Evolutionary conservation across 2,888 invertebrate species (phyloP).

Genomic region (Allacma fusca): DNA sequence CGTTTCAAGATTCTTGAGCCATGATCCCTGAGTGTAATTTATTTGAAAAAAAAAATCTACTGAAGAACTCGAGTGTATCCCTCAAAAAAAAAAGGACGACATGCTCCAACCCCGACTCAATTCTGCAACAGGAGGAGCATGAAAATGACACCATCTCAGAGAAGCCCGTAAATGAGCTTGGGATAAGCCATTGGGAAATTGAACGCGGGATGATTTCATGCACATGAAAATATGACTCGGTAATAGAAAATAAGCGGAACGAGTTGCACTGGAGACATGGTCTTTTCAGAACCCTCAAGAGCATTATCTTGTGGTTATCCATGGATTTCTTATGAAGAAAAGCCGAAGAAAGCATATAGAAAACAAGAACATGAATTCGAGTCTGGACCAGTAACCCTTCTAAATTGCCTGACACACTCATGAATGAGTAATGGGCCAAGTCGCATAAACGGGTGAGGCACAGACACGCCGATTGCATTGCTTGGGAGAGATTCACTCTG

Average conservation of each 20-base stretch:
- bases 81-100: not conserved
- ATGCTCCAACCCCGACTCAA: not conserved
- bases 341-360: not conserved
- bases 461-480: not conserved
- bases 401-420: constrained; percentile 42
- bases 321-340: not conserved
- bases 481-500: not conserved
- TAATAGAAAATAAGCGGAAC: not conserved
- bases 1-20: not conserved
- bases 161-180: constrained; percentile 8
- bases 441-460: not conserved
- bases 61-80: not conserved
- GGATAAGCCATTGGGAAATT: constrained; percentile 11
- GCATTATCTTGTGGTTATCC: not conserved
- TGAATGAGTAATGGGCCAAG: constrained; percentile 40
- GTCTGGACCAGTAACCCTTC: constrained; percentile 27
- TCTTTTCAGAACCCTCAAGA: not conserved
- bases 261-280: not conserved
- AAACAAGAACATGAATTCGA: constrained; percentile 25
- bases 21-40: not conserved
- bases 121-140: not conserved
- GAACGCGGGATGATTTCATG: not conserved
- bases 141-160: not conserved
- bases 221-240: not conserved
- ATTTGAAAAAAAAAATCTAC: not conserved